Evolutionary conservation across 2,113 vertebrate genomes (phyloP).

Genomic region (Ornithorhynchus anatinus): DNA sequence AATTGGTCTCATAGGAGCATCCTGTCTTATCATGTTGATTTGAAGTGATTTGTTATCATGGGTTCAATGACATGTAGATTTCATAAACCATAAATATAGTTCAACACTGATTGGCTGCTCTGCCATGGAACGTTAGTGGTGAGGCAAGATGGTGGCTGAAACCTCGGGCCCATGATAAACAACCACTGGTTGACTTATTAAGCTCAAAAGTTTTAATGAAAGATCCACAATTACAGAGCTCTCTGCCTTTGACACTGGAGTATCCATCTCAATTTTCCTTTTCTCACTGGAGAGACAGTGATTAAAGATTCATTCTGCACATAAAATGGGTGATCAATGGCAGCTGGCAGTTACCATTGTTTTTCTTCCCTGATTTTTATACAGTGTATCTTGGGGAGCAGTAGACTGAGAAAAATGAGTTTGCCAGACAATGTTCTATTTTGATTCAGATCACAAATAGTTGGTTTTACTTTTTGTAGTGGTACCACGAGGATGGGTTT

Average conservation of each 20-base stretch:
- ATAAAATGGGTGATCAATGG: conserved; percentile 64
- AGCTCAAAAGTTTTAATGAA: conserved; percentile 45
- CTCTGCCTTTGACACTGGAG: conserved; percentile 54
- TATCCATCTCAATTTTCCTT: conserved; percentile 69
- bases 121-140: fast-evolving
- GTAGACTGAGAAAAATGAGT: conserved; percentile 60
- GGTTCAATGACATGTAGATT: no score
- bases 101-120: no score
- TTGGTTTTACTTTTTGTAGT: conserved; percentile 45
- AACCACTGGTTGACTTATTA: background rate
- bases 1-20: no score
- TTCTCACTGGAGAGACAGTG: conserved; percentile 67
- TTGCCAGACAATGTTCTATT: conserved; percentile 46
- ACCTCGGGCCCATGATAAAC: background rate
- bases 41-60: no score
- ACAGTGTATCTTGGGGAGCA: conserved; percentile 49
- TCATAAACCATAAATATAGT: no score
- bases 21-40: no score
- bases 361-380: conserved; percentile 46
- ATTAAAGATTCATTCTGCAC: conserved; percentile 66
- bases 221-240: conserved; percentile 50
- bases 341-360: conserved; percentile 68
- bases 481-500: conserved; percentile 26
- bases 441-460: conserved; percentile 47
- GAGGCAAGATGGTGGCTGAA: background rate